Evolutionary conservation across 2,113 vertebrate species (phyloP).

Genomic region (Echinops telfairi): DNA sequence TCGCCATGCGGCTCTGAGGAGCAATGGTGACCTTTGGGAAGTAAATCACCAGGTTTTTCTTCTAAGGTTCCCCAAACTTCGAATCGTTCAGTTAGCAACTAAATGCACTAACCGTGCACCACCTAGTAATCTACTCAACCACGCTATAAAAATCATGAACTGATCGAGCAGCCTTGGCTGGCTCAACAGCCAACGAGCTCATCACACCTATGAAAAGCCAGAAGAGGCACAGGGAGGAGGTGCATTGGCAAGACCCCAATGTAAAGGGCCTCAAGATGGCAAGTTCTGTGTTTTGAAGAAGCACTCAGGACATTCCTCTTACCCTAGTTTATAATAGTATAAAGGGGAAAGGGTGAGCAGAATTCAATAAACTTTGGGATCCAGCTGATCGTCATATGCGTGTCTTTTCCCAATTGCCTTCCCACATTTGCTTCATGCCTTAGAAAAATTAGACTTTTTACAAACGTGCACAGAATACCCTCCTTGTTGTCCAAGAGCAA

Average conservation of each 20-base stretch:
- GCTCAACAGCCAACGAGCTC: background rate
- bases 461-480: conserved; percentile 8
- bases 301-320: background rate
- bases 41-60: background rate
- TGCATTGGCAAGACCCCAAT: fast-evolving
- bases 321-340: background rate
- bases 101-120: background rate
- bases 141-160: background rate
- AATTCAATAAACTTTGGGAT: background rate
- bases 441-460: background rate
- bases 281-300: background rate
- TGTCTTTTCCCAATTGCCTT: background rate
- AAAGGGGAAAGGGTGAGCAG: background rate
- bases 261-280: background rate
- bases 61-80: background rate
- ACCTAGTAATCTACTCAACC: background rate
- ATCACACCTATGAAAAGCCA: background rate
- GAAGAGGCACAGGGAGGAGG: background rate
- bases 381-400: background rate
- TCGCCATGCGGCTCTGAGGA: background rate
- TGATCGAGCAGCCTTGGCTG: background rate
- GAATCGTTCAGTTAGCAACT: background rate
- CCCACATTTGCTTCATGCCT: background rate
- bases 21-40: background rate
- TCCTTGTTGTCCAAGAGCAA: background rate